phyloP scores from a whole-genome alignment of 2,113 vertebrate genomes.

The Alexandromys fortis region DNA sequence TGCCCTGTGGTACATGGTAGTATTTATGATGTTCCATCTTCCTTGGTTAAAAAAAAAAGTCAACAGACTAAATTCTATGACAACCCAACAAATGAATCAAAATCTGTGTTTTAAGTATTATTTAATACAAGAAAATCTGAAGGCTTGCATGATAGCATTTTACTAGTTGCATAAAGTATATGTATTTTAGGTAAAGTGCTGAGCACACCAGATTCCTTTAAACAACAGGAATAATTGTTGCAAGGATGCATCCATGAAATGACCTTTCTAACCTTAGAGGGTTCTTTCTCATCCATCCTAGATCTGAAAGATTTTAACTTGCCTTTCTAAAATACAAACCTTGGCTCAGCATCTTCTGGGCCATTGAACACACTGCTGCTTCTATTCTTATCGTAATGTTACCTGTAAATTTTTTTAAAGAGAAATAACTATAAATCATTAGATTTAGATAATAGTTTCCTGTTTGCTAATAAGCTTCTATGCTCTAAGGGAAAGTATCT shows the following conservation, averaged over 20 bases:
- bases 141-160: not conserved
- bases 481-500: not conserved
- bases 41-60: not conserved
- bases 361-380: not conserved
- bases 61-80: not conserved
- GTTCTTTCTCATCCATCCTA: not conserved
- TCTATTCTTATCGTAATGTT: not conserved
- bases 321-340: not conserved
- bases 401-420: constrained; percentile 1
- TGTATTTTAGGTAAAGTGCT: not conserved
- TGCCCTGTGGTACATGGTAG: not conserved
- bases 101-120: not conserved
- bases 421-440: not conserved
- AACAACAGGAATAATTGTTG: not conserved
- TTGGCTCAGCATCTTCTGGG: not conserved
- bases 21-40: not conserved
- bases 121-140: constrained; percentile 8
- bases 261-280: not conserved
- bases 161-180: not conserved
- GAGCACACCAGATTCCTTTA: not conserved
- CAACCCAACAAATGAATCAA: constrained; percentile 30
- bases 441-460: not conserved
- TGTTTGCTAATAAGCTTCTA: not conserved
- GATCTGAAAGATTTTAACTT: not conserved
- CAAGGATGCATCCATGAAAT: not conserved